Evolutionary conservation across 1,140 invertebrate genomes (phyloP), one percentile per base, ranked within the genome.

Genomic region (Notospermus geniculatus): DNA sequence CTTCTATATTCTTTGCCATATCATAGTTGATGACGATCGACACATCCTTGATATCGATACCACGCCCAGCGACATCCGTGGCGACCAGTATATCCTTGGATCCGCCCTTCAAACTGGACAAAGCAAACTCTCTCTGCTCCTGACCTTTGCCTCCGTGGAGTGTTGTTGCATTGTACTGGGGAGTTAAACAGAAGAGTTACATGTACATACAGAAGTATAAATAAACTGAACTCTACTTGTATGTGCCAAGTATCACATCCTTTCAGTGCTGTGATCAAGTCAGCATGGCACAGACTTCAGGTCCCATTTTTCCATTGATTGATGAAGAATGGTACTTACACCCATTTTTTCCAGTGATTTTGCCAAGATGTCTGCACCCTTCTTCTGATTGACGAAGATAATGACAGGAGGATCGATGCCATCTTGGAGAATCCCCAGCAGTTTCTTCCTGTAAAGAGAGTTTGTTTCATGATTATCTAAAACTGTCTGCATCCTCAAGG

Each of bases 381-480:
- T 99, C 88, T 99, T 99, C 83, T 99, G 96, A 82, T 99, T 99
- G 66, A 99, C 97, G 76, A 99, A 99, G 72, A 99, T 98, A 72
- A 99, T 99, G 56, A 99, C 91, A 1, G 97, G 97, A 2, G 95
- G 95, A 77, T 95, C 93, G 43, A 97, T 88, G 9, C 91, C 91
- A 60, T 89, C 53, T 53, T 82, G 74, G n/a, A 87, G 72, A 23
- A 87, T 82, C 52, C 80, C 76, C 45, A 87, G 57, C 27, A 87
- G 71, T 73, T 87, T 87, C 74, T 85, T 86, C 57, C 83, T 82
- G 61, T 19, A 70, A 62, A 28, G 28, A 15, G 54, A n/a, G 25
- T n/a, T n/a, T n/a, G n/a, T n/a, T n/a, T n/a, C n/a, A n/a, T n/a
- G n/a, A n/a, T n/a, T n/a, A n/a, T n/a, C n/a, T n/a, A n/a, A n/a